These are phyloP conservation scores for Saccopteryx bilineata DNA, from an alignment of 2,113 vertebrate species.

Conservation along the genomic window DNA sequence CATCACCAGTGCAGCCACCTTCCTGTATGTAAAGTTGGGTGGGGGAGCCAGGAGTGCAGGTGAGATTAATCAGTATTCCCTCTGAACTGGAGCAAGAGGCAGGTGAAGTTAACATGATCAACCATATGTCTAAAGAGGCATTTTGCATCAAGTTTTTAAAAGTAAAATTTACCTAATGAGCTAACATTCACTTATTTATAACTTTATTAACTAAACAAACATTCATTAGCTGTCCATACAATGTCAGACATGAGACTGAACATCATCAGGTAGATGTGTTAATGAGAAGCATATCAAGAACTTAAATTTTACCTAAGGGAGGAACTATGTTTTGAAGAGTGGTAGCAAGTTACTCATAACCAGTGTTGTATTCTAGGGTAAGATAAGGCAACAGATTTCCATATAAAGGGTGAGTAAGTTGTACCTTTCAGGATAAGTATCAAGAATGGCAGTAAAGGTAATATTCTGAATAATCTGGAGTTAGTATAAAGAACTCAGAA, in stretches of 20 bases:
- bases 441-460: not conserved
- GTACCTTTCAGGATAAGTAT: not conserved
- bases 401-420: not conserved
- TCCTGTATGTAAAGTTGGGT: fast-evolving
- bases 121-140: not conserved
- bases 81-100: not conserved
- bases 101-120: not conserved
- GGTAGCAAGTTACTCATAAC: not conserved
- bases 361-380: not conserved
- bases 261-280: not conserved
- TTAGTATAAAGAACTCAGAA: not conserved
- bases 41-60: not conserved
- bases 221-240: not conserved
- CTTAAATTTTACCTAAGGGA: not conserved
- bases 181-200: not conserved
- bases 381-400: not conserved
- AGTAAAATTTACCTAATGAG: not conserved
- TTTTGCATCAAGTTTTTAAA: not conserved
- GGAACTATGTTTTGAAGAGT: not conserved
- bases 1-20: not conserved
- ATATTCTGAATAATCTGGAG: not conserved
- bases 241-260: not conserved
- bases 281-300: not conserved
- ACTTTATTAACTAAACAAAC: not conserved
- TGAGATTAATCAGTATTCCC: not conserved